Evolutionary conservation across 92 coral and sea anemone genomes (phyloP).

Genomic region (Scolanthus callimorphus): DNA sequence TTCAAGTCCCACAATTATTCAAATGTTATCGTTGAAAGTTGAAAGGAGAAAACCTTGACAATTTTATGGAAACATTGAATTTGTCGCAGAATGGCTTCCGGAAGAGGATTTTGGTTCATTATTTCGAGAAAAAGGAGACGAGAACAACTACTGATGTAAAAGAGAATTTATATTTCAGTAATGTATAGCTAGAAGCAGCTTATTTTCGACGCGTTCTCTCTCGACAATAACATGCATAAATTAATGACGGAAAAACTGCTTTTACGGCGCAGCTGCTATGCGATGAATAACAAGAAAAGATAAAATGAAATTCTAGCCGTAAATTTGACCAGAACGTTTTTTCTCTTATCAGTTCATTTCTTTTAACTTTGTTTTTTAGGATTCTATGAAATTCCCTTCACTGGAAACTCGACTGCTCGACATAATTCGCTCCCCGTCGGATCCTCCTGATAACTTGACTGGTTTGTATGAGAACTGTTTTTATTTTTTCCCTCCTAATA

Average conservation of each 20-base stretch:
- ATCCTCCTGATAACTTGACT: slow-evolving; percentile 91
- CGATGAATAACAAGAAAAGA: slow-evolving; percentile 26
- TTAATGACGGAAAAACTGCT: slow-evolving; percentile 73
- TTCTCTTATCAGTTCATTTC: slow-evolving; percentile 24
- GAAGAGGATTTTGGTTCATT: neutral
- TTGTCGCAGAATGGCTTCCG: slow-evolving; percentile 10
- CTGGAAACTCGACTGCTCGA: slow-evolving; percentile 95
- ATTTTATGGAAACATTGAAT: neutral
- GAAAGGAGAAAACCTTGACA: slow-evolving; percentile 3
- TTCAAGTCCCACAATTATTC: neutral
- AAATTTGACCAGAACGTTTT: slow-evolving; percentile 4
- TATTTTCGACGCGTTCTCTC: slow-evolving; percentile 24
- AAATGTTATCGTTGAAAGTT: slow-evolving; percentile 4
- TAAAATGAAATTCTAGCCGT: slow-evolving; percentile 7
- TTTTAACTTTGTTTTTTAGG: slow-evolving; percentile 52
- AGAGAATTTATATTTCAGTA: slow-evolving; percentile 6
- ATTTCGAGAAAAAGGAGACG: neutral
- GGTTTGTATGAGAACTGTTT: slow-evolving; percentile 49
- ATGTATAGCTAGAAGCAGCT: slow-evolving; percentile 22
- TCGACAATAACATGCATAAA: slow-evolving; percentile 82
- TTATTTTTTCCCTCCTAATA: slow-evolving; percentile 5
- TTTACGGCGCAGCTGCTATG: slow-evolving; percentile 77
- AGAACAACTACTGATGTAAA: slow-evolving; percentile 4
- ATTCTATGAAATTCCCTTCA: slow-evolving; percentile 89
- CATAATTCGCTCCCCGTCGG: slow-evolving; percentile 94